Percentiles rank a stretch among this genome's conserved stretches.
These are phyloP conservation scores for Motacilla alba DNA, from an alignment of 2,113 vertebrate species.

Conservation along the genomic window DNA sequence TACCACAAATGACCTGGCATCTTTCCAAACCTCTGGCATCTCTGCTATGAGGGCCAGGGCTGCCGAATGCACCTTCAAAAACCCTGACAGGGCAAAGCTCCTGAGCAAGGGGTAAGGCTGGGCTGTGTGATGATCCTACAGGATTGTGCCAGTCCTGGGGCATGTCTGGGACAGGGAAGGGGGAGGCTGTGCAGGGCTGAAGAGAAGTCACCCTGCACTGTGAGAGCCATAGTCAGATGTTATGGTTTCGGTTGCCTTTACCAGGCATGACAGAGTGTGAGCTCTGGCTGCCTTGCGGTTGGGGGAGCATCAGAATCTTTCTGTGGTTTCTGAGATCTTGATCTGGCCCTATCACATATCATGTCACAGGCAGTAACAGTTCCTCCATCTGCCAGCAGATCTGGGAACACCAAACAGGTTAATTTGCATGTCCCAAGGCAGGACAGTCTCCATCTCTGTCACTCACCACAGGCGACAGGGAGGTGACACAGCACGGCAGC, in stretches of 20 bases:
- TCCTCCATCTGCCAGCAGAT: not conserved
- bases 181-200: not conserved
- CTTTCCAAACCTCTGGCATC: not conserved
- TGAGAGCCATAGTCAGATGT: not conserved
- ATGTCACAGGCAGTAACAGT: not conserved
- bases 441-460: not conserved
- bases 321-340: constrained; percentile 49
- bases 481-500: not conserved
- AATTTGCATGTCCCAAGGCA: rapidly evolving
- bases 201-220: rapidly evolving
- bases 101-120: rapidly evolving
- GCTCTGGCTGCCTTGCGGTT: not conserved
- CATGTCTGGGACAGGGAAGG: not conserved
- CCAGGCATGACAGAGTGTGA: rapidly evolving
- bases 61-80: not conserved
- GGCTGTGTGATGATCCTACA: rapidly evolving
- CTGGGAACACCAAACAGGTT: not conserved
- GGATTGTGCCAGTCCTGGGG: not conserved
- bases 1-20: rapidly evolving
- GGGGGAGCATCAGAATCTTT: not conserved
- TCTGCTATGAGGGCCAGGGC: not conserved
- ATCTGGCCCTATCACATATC: not conserved
- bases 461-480: rapidly evolving
- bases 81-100: not conserved
- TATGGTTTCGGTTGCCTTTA: not conserved